Conservation (phyloP, 2,113 vertebrate species). For the Ctenomys sociabilis region DNA sequence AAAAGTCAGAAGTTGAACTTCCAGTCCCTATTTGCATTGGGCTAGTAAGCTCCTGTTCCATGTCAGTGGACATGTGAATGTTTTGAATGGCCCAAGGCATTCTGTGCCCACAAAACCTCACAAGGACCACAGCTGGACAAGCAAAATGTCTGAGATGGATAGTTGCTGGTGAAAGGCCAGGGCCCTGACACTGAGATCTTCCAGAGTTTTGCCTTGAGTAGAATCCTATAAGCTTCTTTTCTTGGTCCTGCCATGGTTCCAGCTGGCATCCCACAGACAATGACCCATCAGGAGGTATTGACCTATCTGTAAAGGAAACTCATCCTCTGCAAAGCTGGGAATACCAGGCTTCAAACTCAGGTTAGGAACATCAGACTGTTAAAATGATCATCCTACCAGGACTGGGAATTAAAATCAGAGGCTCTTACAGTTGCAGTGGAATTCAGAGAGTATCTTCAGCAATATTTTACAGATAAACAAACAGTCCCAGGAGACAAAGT, state of each 20-base stretch:
- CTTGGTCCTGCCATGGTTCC: slow-evolving; percentile 19
- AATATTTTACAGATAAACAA: slow-evolving; percentile 59
- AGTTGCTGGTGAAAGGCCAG: neutral
- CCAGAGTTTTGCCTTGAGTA: slow-evolving; percentile 47
- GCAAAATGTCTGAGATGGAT: slow-evolving; percentile 28
- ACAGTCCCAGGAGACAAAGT: slow-evolving; percentile 60
- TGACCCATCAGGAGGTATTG: neutral
- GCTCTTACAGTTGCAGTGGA: slow-evolving; percentile 50
- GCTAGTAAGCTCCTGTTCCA: neutral
- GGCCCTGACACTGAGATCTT: neutral
- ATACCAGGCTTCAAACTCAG: slow-evolving; percentile 18
- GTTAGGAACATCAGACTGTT: slow-evolving; percentile 56
- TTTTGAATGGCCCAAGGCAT: neutral
- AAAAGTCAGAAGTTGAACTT: slow-evolving; percentile 42
- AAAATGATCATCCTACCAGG: neutral
- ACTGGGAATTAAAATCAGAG: slow-evolving; percentile 57
- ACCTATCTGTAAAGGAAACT: slow-evolving; percentile 47
- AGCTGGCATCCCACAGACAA: slow-evolving; percentile 22
- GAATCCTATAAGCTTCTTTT: slow-evolving; percentile 41
- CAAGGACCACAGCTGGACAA: slow-evolving; percentile 12
- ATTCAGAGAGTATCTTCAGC: slow-evolving; percentile 48
- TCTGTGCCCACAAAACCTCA: neutral
- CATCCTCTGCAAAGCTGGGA: slow-evolving; percentile 33
- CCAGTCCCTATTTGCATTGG: neutral
- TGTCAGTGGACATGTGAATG: slow-evolving; percentile 46